These are phyloP conservation scores for Epistrophella euchroma DNA, from an alignment of 2,888 invertebrate genomes.

Conservation along the genomic window DNA sequence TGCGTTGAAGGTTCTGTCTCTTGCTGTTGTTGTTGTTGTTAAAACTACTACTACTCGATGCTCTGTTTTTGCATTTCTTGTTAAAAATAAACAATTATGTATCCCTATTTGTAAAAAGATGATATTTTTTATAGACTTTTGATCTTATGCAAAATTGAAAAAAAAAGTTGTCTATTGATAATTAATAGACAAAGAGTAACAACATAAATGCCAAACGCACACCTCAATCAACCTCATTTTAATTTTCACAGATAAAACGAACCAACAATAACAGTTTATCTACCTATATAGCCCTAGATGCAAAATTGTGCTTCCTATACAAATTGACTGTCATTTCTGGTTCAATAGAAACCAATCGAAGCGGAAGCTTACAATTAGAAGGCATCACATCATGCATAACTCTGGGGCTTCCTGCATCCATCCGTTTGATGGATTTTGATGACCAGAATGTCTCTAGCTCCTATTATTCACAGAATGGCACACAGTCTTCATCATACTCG, in stretches of 20 bases:
- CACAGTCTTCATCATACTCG: no score
- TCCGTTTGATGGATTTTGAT: constrained; percentile 11
- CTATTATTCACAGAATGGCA: constrained; percentile 33
- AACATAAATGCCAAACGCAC: constrained; percentile 48
- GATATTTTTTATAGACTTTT: background rate
- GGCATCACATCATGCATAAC: constrained; percentile 73
- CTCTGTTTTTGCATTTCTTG: no score
- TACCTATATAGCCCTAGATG: constrained; percentile 42
- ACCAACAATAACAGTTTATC: background rate
- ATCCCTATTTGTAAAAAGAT: background rate
- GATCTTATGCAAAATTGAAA: background rate
- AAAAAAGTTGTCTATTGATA: background rate
- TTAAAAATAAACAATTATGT: no score
- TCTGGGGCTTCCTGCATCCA: constrained; percentile 65
- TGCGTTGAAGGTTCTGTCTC: no score
- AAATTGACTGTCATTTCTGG: constrained; percentile 67
- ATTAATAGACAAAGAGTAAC: background rate
- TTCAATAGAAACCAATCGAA: constrained; percentile 76
- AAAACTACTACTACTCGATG: no score
- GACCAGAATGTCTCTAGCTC: constrained; percentile 19
- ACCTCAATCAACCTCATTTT: constrained; percentile 67
- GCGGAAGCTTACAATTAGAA: constrained; percentile 74
- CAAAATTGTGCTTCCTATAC: constrained; percentile 42
- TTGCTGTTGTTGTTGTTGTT: no score
- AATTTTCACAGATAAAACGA: constrained; percentile 13